Percentiles rank a stretch among this genome's conserved stretches.
Conservation (phyloP, 2,888 invertebrate genomes). For the Plagodis pulveraria region DNA sequence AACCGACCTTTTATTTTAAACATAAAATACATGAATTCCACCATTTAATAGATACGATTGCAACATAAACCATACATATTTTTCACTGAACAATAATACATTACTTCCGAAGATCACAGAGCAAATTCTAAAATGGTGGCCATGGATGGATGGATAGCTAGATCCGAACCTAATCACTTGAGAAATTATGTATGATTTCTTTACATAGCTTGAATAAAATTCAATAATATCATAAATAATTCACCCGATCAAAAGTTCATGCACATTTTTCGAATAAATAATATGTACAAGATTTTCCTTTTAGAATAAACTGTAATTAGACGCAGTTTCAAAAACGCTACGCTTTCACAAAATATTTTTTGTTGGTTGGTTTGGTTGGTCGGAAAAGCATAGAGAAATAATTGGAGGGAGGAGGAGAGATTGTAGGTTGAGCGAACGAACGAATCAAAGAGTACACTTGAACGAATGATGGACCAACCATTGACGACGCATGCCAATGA, state of each 20-base stretch:
- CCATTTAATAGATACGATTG: constrained; percentile 32
- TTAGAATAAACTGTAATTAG: constrained; percentile 57
- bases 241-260: constrained; percentile 81
- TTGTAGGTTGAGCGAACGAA: no score
- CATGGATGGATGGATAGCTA: constrained; percentile 78
- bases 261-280: constrained; percentile 69
- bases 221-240: constrained; percentile 49
- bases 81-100: constrained; percentile 56
- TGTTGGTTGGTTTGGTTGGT: constrained; percentile 27
- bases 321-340: constrained; percentile 71
- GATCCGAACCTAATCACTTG: constrained; percentile 67
- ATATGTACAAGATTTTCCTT: constrained; percentile 45
- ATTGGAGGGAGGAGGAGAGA: not conserved
- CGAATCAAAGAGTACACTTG: no score
- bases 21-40: constrained; percentile 34
- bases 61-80: constrained; percentile 34
- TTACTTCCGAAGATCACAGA: constrained; percentile 64
- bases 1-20: constrained; percentile 23
- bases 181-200: constrained; percentile 59
- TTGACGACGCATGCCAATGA: no score
- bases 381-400: not conserved
- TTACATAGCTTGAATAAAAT: constrained; percentile 40
- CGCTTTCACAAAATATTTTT: constrained; percentile 79
- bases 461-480: no score
- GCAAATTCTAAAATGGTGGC: constrained; percentile 83